A percentile compares a stretch with the other conserved stretches of the same genome.
These are phyloP conservation scores for Condylostylus longicornis DNA, from an alignment of 1,140 invertebrate genomes.

Conservation along the genomic window DNA sequence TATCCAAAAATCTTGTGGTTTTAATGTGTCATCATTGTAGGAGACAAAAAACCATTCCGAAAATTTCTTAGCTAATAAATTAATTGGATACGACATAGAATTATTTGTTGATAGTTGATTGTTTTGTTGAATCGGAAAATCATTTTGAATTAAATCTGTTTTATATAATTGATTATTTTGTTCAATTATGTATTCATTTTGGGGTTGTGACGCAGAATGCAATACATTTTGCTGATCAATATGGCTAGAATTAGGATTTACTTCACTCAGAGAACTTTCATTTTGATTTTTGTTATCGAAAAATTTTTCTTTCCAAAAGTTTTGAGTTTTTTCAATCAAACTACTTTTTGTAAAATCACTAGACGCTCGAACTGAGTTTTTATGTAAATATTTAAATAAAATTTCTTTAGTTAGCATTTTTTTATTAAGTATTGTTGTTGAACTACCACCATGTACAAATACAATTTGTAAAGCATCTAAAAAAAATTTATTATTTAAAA, in stretches of 20 bases:
- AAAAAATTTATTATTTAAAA: conserved; percentile 11
- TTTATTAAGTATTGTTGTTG: conserved; percentile 30
- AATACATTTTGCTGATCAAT: background rate
- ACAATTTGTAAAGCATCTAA: conserved; percentile 35
- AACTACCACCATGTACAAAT: conserved; percentile 28
- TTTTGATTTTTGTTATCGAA: background rate
- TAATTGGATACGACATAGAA: conserved; percentile 20
- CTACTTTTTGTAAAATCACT: conserved; percentile 34
- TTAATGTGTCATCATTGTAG: conserved; percentile 36
- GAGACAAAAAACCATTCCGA: conserved; percentile 43
- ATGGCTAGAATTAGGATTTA: background rate
- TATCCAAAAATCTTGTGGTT: conserved; percentile 39
- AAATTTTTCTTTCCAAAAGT: conserved; percentile 28
- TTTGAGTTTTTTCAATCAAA: conserved; percentile 29
- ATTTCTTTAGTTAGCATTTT: conserved; percentile 33
- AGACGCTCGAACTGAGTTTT: conserved; percentile 22
- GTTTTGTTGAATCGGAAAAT: conserved; percentile 5
- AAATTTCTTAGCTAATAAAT: conserved; percentile 39
- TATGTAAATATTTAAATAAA: conserved; percentile 34
- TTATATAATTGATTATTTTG: background rate
- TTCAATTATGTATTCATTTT: background rate
- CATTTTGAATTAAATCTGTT: background rate
- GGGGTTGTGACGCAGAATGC: background rate
- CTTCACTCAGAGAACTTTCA: background rate
- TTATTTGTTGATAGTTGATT: conserved; percentile 2